Evolutionary conservation across 2,113 vertebrate species (phyloP), one percentile per base, ranked within the genome.

Genomic region (Etheostoma spectabile): DNA sequence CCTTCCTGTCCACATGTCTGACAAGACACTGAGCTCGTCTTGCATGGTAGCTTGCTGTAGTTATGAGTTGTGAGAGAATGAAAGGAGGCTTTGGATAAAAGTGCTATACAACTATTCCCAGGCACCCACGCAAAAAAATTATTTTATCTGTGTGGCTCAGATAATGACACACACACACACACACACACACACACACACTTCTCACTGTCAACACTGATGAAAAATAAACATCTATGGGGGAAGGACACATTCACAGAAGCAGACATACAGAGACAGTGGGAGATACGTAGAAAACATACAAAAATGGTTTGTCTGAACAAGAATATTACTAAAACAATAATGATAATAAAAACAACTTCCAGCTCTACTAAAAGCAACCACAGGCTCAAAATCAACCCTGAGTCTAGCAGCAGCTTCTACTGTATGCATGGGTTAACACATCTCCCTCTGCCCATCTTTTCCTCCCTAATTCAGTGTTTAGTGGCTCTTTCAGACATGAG

Each of bases 181-280:
- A 24, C 30, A 14, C 14, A 24, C 65, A 70, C 15, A 46, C 61
- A 52, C 16, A 3, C 22, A 4, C 71, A 52, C 48, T 65, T 62
- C 48, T 49, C 77, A 77, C 33, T n/a, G 45, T 65, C 60, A 63
- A n/a, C 49, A 49, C 59, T 78, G 35, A 49, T 62, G 49, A 74
- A 45, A 46, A 71, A 46, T 27, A 60, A 66, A 63, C 21, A 46
- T 27, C 24, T 35, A 24, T 33, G 38, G 38, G 38, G 64, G 51
- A 63, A 15, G 8, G 33, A 64, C 48, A 67, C 38, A 38, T 10
- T 38, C 38, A 38, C 24, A 45, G 45, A 21, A 16, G 27, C 24
- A 46, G 55, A 59, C 35, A 38, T n/a, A 21, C 46, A 71, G 59
- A 42, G 61, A 65, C 4, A 75, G 49, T 4, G 16, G 19, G 5